Evolutionary conservation across 2,113 vertebrate species (phyloP), one percentile per base, ranked within the genome.

Genomic region (Silurus meridionalis): DNA sequence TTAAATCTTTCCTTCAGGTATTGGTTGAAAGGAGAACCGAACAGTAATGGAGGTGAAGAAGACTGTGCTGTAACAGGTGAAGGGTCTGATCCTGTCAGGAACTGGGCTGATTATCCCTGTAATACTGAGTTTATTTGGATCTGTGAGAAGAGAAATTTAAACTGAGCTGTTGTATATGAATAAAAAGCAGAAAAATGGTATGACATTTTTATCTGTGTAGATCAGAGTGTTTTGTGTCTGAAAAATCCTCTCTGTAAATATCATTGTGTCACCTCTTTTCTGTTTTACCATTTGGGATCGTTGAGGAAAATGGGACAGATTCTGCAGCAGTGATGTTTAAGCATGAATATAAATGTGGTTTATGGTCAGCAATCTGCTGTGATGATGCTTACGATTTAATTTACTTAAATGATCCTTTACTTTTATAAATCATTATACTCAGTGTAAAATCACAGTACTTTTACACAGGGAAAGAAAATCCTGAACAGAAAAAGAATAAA

Each of bases 91-190:
- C n/a, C 3, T 37, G 4, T 58, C 53, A 5, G 25, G 77, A 78
- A 28, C 23, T 85, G 83, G 83, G 50, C 74, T 37, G 72, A 66
- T 85, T 78, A 53, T 78, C 15, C 58, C 5, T 85, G 83, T 75
- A 3, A 84, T 8, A 0, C 7, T 64, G 6, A 13, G 21, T 50
- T 84, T 61, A 6, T 64, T n/a, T 61, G 60, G 60, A 48, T 81
- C 5, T 64, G 80, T 64, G 60, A 81, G 58, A 81, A 57, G 53
- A 8, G 3, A 28, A 66, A 17, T 8, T 58, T 4, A 8, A 14
- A 58, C 10, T 58, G 57, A 58, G 4, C 14, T 58, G 57, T 14
- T 58, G 2, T 14, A 58, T 58, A 13, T 58, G 57, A 58, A 58
- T 1, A 13, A 13, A 14, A 58, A 58, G 57, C 57, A 58, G 57